Conservation (phyloP, 2,888 invertebrate species). For the Cyclophora albipunctata region DNA sequence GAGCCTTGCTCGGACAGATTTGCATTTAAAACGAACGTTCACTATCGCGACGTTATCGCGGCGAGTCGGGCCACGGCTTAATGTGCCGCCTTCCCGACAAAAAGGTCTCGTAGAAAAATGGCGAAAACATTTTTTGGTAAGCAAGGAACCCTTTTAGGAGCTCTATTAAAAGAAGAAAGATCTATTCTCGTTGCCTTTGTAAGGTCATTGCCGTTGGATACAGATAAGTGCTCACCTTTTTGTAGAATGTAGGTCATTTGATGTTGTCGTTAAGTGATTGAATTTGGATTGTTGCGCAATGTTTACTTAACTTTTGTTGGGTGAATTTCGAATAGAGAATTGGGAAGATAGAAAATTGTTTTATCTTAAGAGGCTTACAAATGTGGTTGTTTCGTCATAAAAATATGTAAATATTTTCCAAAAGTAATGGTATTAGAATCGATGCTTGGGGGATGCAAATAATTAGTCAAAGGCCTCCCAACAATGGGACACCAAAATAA, state of each 20-base stretch:
- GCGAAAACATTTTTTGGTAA: constrained; percentile 35
- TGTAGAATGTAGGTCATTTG: constrained; percentile 28
- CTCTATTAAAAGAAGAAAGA: constrained; percentile 46
- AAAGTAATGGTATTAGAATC: no score
- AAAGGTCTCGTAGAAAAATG: constrained; percentile 38
- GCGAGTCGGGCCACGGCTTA: constrained; percentile 23
- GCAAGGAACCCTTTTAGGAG: constrained; percentile 40
- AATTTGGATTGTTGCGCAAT: constrained; percentile 1
- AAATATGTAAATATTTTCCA: no score
- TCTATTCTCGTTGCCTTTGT: constrained; percentile 36
- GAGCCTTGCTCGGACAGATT: constrained; percentile 38
- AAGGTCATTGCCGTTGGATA: constrained; percentile 27
- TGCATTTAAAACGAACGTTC: constrained; percentile 44
- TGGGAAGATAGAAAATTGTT: no score
- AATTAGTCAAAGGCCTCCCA: no score
- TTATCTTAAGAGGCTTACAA: no score
- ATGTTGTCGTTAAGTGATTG: constrained; percentile 13
- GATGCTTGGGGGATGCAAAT: no score
- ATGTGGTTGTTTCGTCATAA: no score
- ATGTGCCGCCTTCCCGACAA: constrained; percentile 29
- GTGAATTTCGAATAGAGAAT: neutral
- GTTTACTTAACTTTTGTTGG: no score
- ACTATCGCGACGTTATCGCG: constrained; percentile 38
- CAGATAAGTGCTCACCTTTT: constrained; percentile 26
- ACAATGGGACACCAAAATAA: no score